A percentile compares a stretch with the other conserved stretches of the same genome.
Evolutionary conservation across 2,113 vertebrate genomes (phyloP).

Genomic region (Atrichornis clamosus): DNA sequence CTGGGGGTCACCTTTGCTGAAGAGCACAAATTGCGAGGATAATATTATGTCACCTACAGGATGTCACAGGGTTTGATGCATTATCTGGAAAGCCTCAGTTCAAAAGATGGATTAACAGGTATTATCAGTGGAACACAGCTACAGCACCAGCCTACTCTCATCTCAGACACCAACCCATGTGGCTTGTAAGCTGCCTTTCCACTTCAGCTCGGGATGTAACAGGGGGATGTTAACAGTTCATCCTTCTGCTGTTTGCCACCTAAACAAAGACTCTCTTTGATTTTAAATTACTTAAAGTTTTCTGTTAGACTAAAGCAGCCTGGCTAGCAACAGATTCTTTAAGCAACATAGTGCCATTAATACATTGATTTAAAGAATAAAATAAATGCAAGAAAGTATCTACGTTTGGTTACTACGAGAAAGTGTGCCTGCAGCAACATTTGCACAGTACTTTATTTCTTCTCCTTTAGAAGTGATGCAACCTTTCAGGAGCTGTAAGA

Average conservation of each 20-base stretch:
- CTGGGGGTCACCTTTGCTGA: not conserved
- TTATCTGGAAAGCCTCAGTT: not conserved
- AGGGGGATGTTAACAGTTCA: not conserved
- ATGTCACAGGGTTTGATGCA: not conserved
- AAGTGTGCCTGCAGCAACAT: not conserved
- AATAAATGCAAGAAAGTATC: not conserved
- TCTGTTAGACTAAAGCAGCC: not conserved
- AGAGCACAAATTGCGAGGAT: not conserved
- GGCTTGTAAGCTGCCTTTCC: not conserved
- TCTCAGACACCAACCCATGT: not conserved
- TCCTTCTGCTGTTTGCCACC: constrained; percentile 8
- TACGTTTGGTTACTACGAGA: not conserved
- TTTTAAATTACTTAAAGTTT: constrained; percentile 16
- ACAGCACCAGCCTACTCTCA: not conserved
- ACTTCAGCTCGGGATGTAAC: not conserved
- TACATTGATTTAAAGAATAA: not conserved
- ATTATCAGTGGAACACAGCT: not conserved
- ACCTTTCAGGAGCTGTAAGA: constrained; percentile 67
- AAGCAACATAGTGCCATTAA: not conserved
- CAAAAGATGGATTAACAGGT: not conserved
- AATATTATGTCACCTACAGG: not conserved
- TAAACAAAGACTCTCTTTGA: constrained; percentile 22
- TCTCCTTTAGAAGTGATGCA: constrained; percentile 28
- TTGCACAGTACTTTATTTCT: not conserved
- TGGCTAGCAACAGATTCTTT: not conserved